Evolutionary conservation across 2,888 invertebrate species (phyloP), one percentile per base, ranked within the genome.

Genomic region (Merodon equestris): DNA sequence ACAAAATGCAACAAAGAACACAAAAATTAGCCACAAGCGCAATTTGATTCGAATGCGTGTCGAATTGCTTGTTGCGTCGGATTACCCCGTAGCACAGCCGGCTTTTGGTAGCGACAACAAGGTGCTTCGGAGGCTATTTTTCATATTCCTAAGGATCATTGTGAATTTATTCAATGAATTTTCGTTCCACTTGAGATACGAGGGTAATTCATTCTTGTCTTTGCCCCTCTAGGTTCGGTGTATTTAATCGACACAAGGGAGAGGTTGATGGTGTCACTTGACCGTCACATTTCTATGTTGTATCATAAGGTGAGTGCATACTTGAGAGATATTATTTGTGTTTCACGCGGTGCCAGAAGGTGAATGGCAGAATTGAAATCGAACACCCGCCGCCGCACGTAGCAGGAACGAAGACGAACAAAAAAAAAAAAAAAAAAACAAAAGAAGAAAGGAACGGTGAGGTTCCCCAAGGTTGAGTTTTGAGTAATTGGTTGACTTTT

Each of bases 151-250:
- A 45, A 72, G 72, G 66, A 66, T 56, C 66, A 58, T 45, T 51
- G 40, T 51, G 17, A 60, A 53, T 77, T 67, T 57, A 72, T 72
- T 77, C 76, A 77, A 61, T 72, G 66, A 72, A 77, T 67, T 27
- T 77, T 42, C 42, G 51, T 67, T 72, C 57, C 50, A 77, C 72
- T 77, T 56, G 14, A 76, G 50, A 53, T 47, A 60, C 50, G 64
- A 56, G 58, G 42, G 56, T 38, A 17, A 15, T 10, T 15, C 47
- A 14, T 50, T 34, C 64, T 27, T 54, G 15, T 9, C 9, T 17
- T 48, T 10, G 9, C 9, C 36, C 14, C 47, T 47, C 38, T 44
- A 57, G 15, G 38, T 42, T 5, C 58, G 53, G 5, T 58, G 42
- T 74, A 48, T 57, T 56, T 57, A 74, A 68, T 57, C 61, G 68